These are phyloP conservation scores for Hypotaenidia okinawae DNA, from an alignment of 2,797 vertebrate genomes.

Conservation along the genomic window DNA sequence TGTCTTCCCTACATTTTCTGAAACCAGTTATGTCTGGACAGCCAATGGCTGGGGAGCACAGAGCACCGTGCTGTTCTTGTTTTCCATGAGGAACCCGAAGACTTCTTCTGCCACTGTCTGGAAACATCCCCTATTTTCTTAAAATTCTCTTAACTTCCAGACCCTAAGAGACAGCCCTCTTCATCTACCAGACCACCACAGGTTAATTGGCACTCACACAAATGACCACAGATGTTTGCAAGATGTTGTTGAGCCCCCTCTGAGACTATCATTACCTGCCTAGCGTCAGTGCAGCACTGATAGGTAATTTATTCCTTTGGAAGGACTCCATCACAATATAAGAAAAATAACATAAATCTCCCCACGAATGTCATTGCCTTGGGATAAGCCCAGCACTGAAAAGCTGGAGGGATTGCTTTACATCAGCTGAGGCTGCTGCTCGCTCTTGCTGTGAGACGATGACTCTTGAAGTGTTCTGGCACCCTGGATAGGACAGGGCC, in stretches of 20 bases:
- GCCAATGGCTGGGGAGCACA: neutral
- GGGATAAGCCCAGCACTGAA: constrained; percentile 54
- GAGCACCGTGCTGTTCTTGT: neutral
- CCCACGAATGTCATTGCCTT: constrained; percentile 40
- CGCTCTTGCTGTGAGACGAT: neutral
- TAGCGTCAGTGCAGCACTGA: constrained; percentile 23
- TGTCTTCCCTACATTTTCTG: neutral
- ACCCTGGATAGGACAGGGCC: neutral
- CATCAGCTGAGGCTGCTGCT: neutral
- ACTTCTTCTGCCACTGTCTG: neutral
- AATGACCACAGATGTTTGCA: constrained; percentile 62
- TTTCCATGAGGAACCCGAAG: neutral
- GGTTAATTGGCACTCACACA: constrained; percentile 22
- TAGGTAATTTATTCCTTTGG: constrained; percentile 68
- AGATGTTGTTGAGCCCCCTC: constrained; percentile 49
- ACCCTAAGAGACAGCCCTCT: neutral
- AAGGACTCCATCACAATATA: constrained; percentile 45
- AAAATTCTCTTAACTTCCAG: neutral
- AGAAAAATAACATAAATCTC: constrained; percentile 65
- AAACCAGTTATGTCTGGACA: neutral
- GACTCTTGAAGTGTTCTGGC: neutral
- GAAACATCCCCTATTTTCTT: neutral
- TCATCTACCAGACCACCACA: neutral
- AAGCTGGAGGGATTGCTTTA: constrained; percentile 46
- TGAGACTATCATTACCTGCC: constrained; percentile 60